These are phyloP conservation scores for Turritopsis dohrnii DNA, from an alignment of 30 jellyfish, hydroid and myxozoan genomes.

Conservation along the genomic window DNA sequence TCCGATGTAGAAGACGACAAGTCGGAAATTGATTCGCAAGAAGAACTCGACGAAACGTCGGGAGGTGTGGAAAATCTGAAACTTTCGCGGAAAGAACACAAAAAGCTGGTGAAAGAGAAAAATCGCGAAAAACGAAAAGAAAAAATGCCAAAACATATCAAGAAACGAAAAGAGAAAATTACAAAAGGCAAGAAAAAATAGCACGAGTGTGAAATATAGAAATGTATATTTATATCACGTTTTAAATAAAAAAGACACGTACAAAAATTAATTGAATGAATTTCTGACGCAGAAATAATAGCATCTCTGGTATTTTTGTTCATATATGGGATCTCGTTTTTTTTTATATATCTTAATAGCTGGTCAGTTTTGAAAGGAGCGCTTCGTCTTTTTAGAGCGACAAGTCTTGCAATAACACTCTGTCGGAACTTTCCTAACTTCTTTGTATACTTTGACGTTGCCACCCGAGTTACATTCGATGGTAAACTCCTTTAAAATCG, in stretches of 20 bases:
- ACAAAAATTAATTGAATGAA: not conserved
- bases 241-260: not conserved
- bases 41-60: conserved; percentile 29
- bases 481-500: not conserved
- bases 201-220: not conserved
- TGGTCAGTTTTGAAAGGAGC: not conserved
- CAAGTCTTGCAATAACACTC: not conserved
- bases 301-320: not conserved
- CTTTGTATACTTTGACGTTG: not conserved
- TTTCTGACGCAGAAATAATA: not conserved
- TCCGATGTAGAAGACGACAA: not conserved
- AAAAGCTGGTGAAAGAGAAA: conserved; percentile 82
- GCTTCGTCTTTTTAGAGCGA: not conserved
- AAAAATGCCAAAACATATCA: conserved; percentile 88
- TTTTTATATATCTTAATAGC: too few species aligned
- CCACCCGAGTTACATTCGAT: not conserved
- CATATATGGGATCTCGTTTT: not conserved
- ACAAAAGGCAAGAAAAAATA: conserved; percentile 43
- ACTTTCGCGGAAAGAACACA: conserved; percentile 57
- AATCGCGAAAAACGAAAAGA: conserved; percentile 94
- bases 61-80: conserved; percentile 11
- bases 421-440: not conserved
- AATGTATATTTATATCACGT: not conserved
- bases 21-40: not conserved
- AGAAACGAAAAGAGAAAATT: conserved; percentile 67